Evolutionary conservation across 1,140 invertebrate genomes (phyloP).

Genomic region (Druon quercuslanigerum): DNA sequence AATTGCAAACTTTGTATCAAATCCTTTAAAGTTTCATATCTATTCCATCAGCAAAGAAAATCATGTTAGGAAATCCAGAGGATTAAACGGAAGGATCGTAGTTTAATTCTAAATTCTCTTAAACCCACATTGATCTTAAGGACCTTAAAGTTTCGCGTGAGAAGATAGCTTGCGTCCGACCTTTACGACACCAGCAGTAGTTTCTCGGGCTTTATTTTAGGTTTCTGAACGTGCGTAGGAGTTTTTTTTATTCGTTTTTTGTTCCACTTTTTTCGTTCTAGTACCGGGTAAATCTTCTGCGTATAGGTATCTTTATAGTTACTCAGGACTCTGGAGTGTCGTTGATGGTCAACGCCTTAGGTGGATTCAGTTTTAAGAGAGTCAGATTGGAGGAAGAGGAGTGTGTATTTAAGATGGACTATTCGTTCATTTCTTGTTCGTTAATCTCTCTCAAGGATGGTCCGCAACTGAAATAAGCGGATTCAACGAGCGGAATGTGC

Average conservation of each 20-base stretch:
- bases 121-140: conserved; percentile 25
- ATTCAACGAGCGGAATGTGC: conserved; percentile 28
- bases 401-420: conserved; percentile 25
- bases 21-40: conserved; percentile 5
- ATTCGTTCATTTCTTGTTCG: conserved; percentile 27
- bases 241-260: neutral
- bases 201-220: neutral
- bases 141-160: conserved; percentile 14
- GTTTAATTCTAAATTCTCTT: conserved; percentile 22
- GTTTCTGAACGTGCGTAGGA: conserved; percentile 5
- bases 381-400: neutral
- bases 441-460: conserved; percentile 23
- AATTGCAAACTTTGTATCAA: conserved; percentile 5
- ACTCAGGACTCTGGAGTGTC: neutral
- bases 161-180: neutral
- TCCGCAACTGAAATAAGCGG: conserved; percentile 14
- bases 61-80: neutral
- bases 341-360: neutral
- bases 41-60: conserved; percentile 13
- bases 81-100: conserved; percentile 12
- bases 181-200: conserved; percentile 19
- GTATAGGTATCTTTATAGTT: neutral
- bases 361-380: conserved; percentile 10
- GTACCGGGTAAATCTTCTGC: neutral
- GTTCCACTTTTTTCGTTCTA: neutral